A percentile compares a stretch with the other conserved stretches of the same genome.
phyloP scores from a whole-genome alignment of 2,113 vertebrate genomes.

The Chloropsis hardwickii region DNA sequence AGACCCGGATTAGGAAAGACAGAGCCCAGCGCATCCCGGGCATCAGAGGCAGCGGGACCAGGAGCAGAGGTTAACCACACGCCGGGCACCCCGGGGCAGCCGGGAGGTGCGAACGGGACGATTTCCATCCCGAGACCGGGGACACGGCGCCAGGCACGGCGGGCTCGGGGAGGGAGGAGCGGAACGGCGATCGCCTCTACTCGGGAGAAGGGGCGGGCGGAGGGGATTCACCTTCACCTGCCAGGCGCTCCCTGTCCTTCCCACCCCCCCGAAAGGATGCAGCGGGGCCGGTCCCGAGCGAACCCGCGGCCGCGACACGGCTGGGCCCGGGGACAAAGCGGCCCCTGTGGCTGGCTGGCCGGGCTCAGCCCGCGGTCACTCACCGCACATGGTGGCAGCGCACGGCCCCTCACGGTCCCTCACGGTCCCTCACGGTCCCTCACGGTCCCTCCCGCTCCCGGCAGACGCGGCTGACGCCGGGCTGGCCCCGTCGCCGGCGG shows the following conservation, averaged over 20 bases:
- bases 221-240: neutral
- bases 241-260: neutral
- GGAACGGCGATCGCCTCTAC: neutral
- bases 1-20: rapidly evolving
- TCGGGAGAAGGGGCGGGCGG: rapidly evolving
- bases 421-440: too few relatives aligned
- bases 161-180: neutral
- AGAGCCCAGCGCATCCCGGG: neutral
- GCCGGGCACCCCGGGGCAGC: neutral
- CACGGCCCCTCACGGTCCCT: too few relatives aligned
- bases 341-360: neutral
- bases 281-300: neutral
- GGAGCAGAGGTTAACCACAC: neutral
- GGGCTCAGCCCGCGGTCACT: neutral
- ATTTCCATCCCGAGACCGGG: rapidly evolving
- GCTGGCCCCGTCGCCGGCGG: neutral
- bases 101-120: neutral
- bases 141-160: neutral
- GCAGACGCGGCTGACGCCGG: neutral
- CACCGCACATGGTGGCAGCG: conserved; percentile 54
- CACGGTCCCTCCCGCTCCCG: neutral
- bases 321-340: neutral
- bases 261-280: neutral
- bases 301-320: neutral
- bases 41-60: neutral